These are phyloP conservation scores for Chelon labrosus DNA, from an alignment of 2,797 vertebrate species.

Conservation along the genomic window DNA sequence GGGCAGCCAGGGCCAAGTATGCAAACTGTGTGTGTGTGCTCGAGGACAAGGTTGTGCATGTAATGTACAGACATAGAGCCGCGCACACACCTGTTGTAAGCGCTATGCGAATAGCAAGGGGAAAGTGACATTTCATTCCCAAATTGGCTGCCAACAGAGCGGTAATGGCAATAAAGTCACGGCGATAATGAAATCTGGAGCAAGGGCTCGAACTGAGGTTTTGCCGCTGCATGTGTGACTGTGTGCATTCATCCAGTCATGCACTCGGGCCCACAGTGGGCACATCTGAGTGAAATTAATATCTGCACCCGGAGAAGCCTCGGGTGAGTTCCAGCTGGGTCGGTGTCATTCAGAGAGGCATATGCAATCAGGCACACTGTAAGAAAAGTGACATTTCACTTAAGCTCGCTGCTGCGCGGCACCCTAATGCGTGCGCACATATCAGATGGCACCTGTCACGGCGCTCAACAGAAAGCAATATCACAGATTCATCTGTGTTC, in stretches of 20 bases:
- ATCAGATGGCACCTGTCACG: constrained; percentile 59
- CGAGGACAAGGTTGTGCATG: not conserved
- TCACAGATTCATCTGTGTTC: constrained; percentile 37
- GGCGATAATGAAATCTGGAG: constrained; percentile 70
- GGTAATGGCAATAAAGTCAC: constrained; percentile 60
- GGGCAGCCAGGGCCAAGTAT: constrained; percentile 12
- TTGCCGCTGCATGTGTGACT: constrained; percentile 23
- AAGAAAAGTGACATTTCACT: constrained; percentile 78
- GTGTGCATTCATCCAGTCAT: constrained; percentile 59
- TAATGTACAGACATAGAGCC: constrained; percentile 10
- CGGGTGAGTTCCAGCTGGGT: constrained; percentile 53
- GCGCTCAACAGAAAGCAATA: constrained; percentile 43
- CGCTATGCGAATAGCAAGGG: constrained; percentile 49
- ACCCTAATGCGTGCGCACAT: constrained; percentile 39
- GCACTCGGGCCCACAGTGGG: constrained; percentile 44
- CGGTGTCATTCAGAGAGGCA: constrained; percentile 53
- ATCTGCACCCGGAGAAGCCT: constrained; percentile 57
- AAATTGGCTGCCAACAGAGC: constrained; percentile 38
- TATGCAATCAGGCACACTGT: constrained; percentile 60
- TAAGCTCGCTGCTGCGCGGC: constrained; percentile 49
- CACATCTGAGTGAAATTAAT: constrained; percentile 75
- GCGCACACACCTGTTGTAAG: constrained; percentile 22
- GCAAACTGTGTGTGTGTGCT: not conserved
- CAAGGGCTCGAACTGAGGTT: constrained; percentile 45
- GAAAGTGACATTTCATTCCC: constrained; percentile 68